phyloP scores from a whole-genome alignment of 2,113 vertebrate genomes.

The Pica pica region DNA sequence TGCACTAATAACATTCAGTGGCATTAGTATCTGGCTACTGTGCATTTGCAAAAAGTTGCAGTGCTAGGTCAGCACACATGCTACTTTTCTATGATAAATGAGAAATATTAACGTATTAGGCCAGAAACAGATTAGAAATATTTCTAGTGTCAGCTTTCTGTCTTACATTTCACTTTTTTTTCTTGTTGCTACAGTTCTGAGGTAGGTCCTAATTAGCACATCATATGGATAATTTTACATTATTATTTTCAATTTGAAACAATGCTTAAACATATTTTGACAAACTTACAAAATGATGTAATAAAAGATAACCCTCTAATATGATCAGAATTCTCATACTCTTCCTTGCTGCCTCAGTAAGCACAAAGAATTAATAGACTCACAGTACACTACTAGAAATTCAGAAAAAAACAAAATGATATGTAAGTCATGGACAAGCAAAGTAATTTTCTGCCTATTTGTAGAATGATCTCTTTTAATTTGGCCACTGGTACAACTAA shows the following conservation, averaged over 20 bases:
- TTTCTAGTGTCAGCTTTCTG: constrained; percentile 48
- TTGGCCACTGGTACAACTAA: not conserved
- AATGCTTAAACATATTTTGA: not conserved
- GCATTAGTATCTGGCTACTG: constrained; percentile 20
- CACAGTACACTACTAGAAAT: not conserved
- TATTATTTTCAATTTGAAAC: not conserved
- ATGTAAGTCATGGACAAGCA: not conserved
- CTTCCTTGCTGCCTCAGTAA: not conserved
- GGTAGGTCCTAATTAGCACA: constrained; percentile 15
- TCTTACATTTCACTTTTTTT: not conserved
- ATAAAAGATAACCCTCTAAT: not conserved
- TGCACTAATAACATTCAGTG: constrained; percentile 9
- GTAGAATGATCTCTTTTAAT: not conserved
- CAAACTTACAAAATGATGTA: not conserved
- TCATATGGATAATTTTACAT: not conserved
- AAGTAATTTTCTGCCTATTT: not conserved
- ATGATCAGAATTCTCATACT: not conserved
- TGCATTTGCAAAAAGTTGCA: constrained; percentile 38
- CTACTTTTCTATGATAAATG: constrained; percentile 52
- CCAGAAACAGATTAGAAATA: constrained; percentile 49
- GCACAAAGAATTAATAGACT: not conserved
- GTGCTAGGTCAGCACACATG: constrained; percentile 9
- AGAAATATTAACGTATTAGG: constrained; percentile 43
- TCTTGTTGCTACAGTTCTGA: not conserved
- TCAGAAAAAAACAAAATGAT: not conserved